Evolutionary conservation across 1,140 invertebrate species (phyloP).

Genomic region (Cherax quadricarinatus): DNA sequence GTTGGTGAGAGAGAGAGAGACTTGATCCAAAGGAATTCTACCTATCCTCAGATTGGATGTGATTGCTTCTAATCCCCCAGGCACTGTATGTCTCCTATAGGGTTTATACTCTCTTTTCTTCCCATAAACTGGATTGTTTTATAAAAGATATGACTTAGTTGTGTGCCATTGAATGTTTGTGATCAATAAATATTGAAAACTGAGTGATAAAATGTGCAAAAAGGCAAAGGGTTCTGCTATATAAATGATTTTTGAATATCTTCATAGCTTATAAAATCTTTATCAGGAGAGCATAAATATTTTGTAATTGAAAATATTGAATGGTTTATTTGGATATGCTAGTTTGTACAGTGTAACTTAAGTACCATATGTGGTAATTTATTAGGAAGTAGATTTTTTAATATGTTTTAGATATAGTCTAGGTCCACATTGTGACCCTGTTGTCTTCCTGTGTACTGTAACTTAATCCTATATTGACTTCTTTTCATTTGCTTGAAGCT

Average conservation of each 20-base stretch:
- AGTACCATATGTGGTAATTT: neutral
- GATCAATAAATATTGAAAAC: too few relatives aligned
- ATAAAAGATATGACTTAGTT: too few relatives aligned
- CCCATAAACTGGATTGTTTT: too few relatives aligned
- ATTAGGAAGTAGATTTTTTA: slow-evolving; percentile 6
- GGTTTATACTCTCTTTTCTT: too few relatives aligned
- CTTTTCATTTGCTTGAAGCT: neutral
- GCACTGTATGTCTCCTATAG: too few relatives aligned
- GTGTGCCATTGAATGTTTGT: too few relatives aligned
- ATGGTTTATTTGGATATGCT: slow-evolving; percentile 2
- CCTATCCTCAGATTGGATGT: too few relatives aligned
- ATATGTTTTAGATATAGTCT: slow-evolving; percentile 2
- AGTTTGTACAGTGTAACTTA: slow-evolving; percentile 8
- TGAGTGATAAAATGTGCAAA: too few relatives aligned
- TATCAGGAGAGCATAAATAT: neutral
- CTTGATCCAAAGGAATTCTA: too few relatives aligned
- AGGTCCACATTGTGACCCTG: neutral
- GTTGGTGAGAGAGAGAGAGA: too few relatives aligned
- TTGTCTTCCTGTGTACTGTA: neutral
- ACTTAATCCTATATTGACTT: neutral
- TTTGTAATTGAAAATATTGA: neutral
- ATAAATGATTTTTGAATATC: neutral
- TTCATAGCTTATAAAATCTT: neutral
- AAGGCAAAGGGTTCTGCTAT: neutral
- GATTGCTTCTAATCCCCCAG: too few relatives aligned